Conservation (phyloP, 2,888 invertebrate species). For the Callimorpha dominula region DNA sequence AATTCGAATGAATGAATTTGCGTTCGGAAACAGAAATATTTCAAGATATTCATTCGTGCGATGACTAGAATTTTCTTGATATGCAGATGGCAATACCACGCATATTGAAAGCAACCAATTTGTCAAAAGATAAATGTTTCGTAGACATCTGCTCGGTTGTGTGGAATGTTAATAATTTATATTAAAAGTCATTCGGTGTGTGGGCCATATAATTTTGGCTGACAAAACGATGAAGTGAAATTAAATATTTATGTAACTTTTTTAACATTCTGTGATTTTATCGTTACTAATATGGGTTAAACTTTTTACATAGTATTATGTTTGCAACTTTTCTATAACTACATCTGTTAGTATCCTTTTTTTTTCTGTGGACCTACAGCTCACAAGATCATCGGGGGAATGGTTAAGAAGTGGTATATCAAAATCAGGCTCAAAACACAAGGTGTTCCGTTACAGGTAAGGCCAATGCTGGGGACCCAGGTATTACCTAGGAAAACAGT, state of each 20-base stretch:
- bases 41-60: slow-evolving; percentile 55
- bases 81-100: slow-evolving; percentile 52
- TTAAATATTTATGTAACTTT: not conserved
- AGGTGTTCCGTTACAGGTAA: too few relatives aligned
- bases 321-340: not conserved
- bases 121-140: slow-evolving; percentile 37
- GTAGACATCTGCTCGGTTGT: slow-evolving; percentile 41
- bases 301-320: not conserved
- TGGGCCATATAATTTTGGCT: slow-evolving; percentile 1
- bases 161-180: slow-evolving; percentile 30
- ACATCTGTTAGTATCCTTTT: not conserved
- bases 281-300: not conserved
- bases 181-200: slow-evolving; percentile 6
- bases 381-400: too few relatives aligned
- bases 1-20: slow-evolving; percentile 74
- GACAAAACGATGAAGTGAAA: not conserved
- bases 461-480: too few relatives aligned
- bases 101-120: slow-evolving; percentile 41
- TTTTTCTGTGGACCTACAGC: too few relatives aligned
- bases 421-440: too few relatives aligned
- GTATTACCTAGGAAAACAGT: too few relatives aligned
- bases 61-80: slow-evolving; percentile 63
- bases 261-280: slow-evolving; percentile 1
- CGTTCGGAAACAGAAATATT: slow-evolving; percentile 59
- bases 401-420: too few relatives aligned